Evolutionary conservation across 2,797 vertebrate genomes (phyloP).

Genomic region (Poeciliopsis paucimaculata): DNA sequence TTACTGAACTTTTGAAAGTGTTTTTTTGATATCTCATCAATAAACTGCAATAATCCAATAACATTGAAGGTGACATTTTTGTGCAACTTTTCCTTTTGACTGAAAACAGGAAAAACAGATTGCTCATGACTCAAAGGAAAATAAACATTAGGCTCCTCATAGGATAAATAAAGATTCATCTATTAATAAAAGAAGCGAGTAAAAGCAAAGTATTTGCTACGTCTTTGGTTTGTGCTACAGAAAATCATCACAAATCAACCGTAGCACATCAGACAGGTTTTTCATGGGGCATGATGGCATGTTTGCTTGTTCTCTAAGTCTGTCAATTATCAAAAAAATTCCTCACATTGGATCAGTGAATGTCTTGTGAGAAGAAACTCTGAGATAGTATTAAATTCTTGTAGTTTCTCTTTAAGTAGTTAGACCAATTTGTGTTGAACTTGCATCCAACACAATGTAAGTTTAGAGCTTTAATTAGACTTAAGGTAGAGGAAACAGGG

Average conservation of each 20-base stretch:
- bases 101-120: neutral
- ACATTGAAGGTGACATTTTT: neutral
- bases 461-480: conserved; percentile 1
- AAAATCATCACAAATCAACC: neutral
- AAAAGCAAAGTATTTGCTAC: neutral
- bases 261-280: neutral
- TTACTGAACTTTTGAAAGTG: conserved; percentile 5
- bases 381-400: neutral
- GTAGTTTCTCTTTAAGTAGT: neutral
- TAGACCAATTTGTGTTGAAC: neutral
- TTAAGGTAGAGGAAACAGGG: neutral
- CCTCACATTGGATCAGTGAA: neutral
- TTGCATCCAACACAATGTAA: neutral
- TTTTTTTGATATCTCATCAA: neutral
- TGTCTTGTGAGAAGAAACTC: neutral
- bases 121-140: neutral
- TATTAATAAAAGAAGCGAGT: neutral
- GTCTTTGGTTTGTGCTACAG: neutral
- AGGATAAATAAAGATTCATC: neutral
- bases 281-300: neutral
- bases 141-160: neutral
- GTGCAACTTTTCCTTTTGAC: neutral
- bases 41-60: conserved; percentile 7
- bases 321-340: conserved; percentile 8
- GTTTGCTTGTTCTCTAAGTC: neutral